A percentile compares a stretch with the other conserved stretches of the same genome.
These are phyloP conservation scores for Eupeodes corollae DNA, from an alignment of 1,140 invertebrate species.

Conservation along the genomic window DNA sequence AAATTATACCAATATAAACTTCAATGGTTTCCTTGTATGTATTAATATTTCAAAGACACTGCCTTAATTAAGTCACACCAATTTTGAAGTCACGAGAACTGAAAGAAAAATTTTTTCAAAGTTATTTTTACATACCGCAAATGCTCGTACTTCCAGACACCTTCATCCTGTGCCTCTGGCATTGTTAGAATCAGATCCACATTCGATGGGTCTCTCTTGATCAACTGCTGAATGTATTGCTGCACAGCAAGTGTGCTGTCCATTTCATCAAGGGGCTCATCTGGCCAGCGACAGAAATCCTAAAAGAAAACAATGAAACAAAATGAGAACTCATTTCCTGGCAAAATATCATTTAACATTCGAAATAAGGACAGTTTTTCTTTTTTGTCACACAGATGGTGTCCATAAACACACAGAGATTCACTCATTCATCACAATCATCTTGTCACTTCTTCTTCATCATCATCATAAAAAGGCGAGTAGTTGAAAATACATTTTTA, in stretches of 20 bases:
- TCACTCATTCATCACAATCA: no score
- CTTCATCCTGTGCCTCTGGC: conserved; percentile 95
- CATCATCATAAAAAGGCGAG: no score
- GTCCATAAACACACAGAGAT: no score
- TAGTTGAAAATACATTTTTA: no score
- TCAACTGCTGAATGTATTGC: conserved; percentile 98
- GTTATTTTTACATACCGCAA: conserved; percentile 47
- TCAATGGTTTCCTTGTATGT: no score
- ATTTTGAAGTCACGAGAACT: no score
- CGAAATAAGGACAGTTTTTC: not conserved
- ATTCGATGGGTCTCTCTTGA: conserved; percentile 82
- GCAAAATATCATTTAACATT: conserved; percentile 1
- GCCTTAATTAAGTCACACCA: no score
- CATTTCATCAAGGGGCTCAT: conserved; percentile 98
- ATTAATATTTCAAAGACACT: no score
- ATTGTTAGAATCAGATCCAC: conserved; percentile 90
- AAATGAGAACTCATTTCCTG: not conserved
- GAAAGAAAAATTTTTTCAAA: no score
- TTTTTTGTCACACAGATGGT: no score
- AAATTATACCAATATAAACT: no score
- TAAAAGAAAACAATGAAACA: conserved; percentile 37
- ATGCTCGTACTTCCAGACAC: conserved; percentile 99
- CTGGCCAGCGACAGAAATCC: conserved; percentile 96
- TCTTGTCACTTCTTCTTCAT: no score
- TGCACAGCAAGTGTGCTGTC: conserved; percentile 97